These are phyloP conservation scores for Fukomys damarensis DNA, from an alignment of 2,113 vertebrate genomes.

Conservation along the genomic window DNA sequence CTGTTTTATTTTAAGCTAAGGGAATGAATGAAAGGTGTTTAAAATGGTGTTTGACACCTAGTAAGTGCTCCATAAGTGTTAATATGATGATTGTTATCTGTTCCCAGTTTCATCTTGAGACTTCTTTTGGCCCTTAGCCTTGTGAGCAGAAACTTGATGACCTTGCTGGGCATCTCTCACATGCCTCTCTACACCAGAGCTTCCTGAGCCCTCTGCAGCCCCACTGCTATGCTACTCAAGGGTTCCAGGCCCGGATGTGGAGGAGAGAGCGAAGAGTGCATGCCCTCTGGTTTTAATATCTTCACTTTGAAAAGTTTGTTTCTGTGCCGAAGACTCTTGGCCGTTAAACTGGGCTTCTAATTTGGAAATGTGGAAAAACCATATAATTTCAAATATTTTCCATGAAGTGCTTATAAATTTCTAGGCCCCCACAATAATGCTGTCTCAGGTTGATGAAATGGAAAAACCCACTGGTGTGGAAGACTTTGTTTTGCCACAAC, in stretches of 20 bases:
- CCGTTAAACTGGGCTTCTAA: constrained; percentile 66
- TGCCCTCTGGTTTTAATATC: not conserved
- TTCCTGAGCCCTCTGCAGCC: too few species aligned
- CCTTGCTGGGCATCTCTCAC: not conserved
- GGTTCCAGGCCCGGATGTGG: not conserved
- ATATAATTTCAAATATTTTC: constrained; percentile 78
- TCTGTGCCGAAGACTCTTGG: constrained; percentile 67
- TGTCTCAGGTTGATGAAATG: constrained; percentile 40
- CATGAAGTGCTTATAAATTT: constrained; percentile 73
- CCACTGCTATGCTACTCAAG: rapidly evolving
- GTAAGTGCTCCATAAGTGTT: not conserved
- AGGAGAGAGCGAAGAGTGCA: not conserved
- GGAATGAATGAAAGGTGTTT: not conserved
- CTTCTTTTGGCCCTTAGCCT: not conserved
- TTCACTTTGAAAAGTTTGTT: constrained; percentile 42
- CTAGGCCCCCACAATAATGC: constrained; percentile 24
- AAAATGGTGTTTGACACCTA: not conserved
- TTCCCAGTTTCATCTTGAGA: too few species aligned
- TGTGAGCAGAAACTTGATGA: not conserved
- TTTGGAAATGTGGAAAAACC: constrained; percentile 77
- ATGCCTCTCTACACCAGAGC: rapidly evolving
- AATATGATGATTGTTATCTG: not conserved
- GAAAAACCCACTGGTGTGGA: constrained; percentile 49
- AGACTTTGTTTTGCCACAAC: constrained; percentile 21
- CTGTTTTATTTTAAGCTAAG: too few species aligned